Percentiles rank a stretch among this genome's conserved stretches.
These are phyloP conservation scores for Trichomalopsis sarcophagae DNA, from an alignment of 1,140 invertebrate genomes.

Conservation along the genomic window DNA sequence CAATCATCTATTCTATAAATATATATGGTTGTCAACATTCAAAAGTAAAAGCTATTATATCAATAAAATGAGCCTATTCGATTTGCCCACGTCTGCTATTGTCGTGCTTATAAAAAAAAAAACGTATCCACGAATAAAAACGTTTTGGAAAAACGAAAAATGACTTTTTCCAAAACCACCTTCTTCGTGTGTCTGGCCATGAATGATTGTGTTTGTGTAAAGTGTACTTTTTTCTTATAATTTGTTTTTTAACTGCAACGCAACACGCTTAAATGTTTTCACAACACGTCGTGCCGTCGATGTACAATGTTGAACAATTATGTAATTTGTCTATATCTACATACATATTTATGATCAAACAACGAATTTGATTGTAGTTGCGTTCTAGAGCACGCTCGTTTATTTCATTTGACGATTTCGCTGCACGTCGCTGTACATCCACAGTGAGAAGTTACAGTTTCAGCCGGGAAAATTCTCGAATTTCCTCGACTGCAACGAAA, in stretches of 20 bases:
- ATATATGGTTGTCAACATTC: not conserved
- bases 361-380: slow-evolving; percentile 12
- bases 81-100: not conserved
- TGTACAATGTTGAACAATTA: slow-evolving; percentile 1
- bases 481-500: not conserved
- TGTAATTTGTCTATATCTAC: not conserved
- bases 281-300: not conserved
- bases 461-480: not conserved
- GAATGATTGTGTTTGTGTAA: not conserved
- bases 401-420: not conserved
- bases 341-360: not conserved
- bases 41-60: not conserved
- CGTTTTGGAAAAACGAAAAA: too few species aligned
- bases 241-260: not conserved
- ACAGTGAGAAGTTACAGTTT: not conserved
- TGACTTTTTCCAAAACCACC: not conserved
- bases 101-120: not conserved
- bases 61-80: not conserved
- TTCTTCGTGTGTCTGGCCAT: not conserved
- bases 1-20: too few species aligned
- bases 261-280: not conserved
- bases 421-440: slow-evolving; percentile 11
- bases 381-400: slow-evolving; percentile 22
- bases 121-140: too few species aligned
- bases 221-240: slow-evolving; percentile 1